These are phyloP conservation scores for Chrysolina americana DNA, from an alignment of 2,888 invertebrate genomes.

Conservation along the genomic window DNA sequence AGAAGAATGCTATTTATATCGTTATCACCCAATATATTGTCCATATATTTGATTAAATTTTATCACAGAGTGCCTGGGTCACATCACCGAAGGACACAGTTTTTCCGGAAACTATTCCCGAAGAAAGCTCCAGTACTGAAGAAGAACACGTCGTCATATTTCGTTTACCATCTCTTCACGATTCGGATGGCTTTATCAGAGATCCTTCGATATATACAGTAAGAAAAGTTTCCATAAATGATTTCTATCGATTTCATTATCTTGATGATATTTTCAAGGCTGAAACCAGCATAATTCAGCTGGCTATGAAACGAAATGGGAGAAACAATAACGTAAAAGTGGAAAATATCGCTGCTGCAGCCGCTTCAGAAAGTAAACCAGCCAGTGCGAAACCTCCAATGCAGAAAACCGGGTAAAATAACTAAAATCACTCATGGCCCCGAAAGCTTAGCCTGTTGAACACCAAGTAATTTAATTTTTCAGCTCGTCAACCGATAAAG, in stretches of 20 bases:
- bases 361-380: conserved; percentile 64
- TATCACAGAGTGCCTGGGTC: conserved; percentile 78
- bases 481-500: conserved; percentile 81
- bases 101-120: conserved; percentile 93
- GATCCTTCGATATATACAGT: conserved; percentile 88
- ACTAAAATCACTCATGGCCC: conserved; percentile 4
- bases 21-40: too few species aligned
- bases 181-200: conserved; percentile 80
- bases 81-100: conserved; percentile 91
- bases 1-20: too few species aligned
- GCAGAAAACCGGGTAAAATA: conserved; percentile 75
- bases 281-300: conserved; percentile 85
- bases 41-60: background rate
- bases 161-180: conserved; percentile 82
- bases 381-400: conserved; percentile 70
- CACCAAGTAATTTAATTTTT: conserved; percentile 34
- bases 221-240: conserved; percentile 51
- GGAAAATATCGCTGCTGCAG: conserved; percentile 69
- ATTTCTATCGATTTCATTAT: background rate
- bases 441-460: conserved; percentile 10
- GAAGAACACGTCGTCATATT: conserved; percentile 94
- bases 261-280: conserved; percentile 69
- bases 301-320: conserved; percentile 71
- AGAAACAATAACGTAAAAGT: conserved; percentile 70
- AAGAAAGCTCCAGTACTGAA: conserved; percentile 93